These are phyloP conservation scores for Synanthedon formicaeformis DNA, from an alignment of 2,888 invertebrate genomes.

Conservation along the genomic window DNA sequence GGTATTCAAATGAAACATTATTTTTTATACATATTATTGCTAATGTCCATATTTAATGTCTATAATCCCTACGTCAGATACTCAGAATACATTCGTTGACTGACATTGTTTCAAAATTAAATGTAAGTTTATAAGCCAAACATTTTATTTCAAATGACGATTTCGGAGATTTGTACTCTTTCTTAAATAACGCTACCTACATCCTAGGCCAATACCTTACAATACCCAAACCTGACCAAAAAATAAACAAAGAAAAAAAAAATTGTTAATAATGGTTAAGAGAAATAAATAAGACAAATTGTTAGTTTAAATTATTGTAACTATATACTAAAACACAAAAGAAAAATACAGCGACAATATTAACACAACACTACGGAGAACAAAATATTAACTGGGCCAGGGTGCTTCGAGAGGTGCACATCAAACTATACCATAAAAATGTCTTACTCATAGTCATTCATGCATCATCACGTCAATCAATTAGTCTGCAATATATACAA, in stretches of 20 bases:
- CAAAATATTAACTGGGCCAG: slow-evolving; percentile 32
- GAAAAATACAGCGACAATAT: slow-evolving; percentile 22
- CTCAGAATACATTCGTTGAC: slow-evolving; percentile 72
- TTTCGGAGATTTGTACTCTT: slow-evolving; percentile 69
- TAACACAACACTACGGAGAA: slow-evolving; percentile 41
- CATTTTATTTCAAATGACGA: slow-evolving; percentile 43
- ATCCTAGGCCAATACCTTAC: slow-evolving; percentile 71
- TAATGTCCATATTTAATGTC: slow-evolving; percentile 71
- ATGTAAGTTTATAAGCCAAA: slow-evolving; percentile 62
- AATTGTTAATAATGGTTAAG: slow-evolving; percentile 36
- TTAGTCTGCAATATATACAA: too few relatives aligned
- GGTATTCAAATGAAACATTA: slow-evolving; percentile 39
- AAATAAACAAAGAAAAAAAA: slow-evolving; percentile 47
- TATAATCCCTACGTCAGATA: slow-evolving; percentile 70
- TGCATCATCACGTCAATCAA: too few relatives aligned
- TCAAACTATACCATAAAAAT: not conserved
- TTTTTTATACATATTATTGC: slow-evolving; percentile 62
- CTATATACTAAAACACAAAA: slow-evolving; percentile 55
- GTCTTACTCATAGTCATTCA: not conserved
- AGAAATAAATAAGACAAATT: slow-evolving; percentile 33
- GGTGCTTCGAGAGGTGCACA: slow-evolving; percentile 10
- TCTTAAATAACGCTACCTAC: slow-evolving; percentile 66
- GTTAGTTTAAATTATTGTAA: slow-evolving; percentile 56
- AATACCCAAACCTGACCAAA: slow-evolving; percentile 71
- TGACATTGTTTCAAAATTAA: slow-evolving; percentile 66